A percentile compares a stretch with the other conserved stretches of the same genome.
Evolutionary conservation across 1,140 invertebrate species (phyloP).

Genomic region (Bombus difficillimus): DNA sequence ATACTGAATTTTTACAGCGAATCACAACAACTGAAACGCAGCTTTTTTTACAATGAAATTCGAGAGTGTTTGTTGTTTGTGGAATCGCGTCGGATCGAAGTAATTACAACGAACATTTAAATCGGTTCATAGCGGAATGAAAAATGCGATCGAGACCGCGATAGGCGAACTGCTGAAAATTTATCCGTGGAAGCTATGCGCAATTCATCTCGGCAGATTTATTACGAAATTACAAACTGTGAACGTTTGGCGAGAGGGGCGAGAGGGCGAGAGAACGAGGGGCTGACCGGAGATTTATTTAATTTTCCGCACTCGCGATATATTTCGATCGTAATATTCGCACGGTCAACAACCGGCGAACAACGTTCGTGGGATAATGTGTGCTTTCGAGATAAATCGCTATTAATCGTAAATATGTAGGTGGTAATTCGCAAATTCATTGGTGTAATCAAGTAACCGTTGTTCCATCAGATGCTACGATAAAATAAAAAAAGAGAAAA

Average conservation of each 20-base stretch:
- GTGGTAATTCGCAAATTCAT: neutral
- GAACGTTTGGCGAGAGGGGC: neutral
- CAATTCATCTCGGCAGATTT: constrained; percentile 14
- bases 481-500: neutral
- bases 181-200: neutral
- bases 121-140: neutral
- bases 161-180: neutral
- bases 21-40: neutral
- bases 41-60: neutral
- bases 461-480: neutral
- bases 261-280: neutral
- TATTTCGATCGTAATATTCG: constrained; percentile 25
- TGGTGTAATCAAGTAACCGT: neutral
- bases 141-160: neutral
- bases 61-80: neutral
- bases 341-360: neutral
- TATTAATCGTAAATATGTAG: constrained; percentile 34
- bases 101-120: constrained; percentile 3
- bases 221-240: constrained; percentile 29
- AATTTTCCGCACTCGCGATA: neutral
- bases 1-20: neutral
- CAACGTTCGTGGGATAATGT: neutral
- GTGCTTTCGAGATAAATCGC: neutral
- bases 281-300: constrained; percentile 5
- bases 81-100: too few relatives aligned